These are phyloP conservation scores for Colistium nudipinnis DNA, from an alignment of 2,113 vertebrate species.

Conservation along the genomic window DNA sequence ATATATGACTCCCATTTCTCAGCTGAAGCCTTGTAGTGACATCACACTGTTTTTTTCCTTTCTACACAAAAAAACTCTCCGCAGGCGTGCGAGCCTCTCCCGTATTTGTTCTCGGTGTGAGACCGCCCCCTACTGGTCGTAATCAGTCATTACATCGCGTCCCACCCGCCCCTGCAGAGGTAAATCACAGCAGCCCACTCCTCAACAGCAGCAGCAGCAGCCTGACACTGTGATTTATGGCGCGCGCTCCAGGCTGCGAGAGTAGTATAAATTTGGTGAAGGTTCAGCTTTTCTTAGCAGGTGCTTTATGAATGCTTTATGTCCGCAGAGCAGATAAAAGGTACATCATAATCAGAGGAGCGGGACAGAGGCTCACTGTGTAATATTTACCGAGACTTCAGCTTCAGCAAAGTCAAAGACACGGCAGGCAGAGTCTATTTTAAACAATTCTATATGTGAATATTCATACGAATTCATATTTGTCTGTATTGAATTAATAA, in stretches of 20 bases:
- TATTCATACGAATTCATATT: too few relatives aligned
- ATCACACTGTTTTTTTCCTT: background rate
- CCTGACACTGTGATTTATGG: constrained; percentile 30
- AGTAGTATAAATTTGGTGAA: constrained; percentile 24
- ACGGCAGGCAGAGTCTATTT: background rate
- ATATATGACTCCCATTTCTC: background rate
- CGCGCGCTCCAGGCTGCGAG: background rate
- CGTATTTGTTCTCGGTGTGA: constrained; percentile 20
- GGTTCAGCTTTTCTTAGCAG: constrained; percentile 9
- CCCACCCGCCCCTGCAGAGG: background rate
- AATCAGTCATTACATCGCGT: constrained; percentile 6
- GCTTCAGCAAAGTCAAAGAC: too few relatives aligned
- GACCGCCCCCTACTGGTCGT: constrained; percentile 46
- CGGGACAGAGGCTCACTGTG: background rate
- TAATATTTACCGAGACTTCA: background rate
- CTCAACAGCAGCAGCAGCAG: constrained; percentile 1
- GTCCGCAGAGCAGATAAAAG: background rate
- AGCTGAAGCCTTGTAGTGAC: background rate
- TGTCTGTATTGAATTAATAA: too few relatives aligned
- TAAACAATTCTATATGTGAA: too few relatives aligned
- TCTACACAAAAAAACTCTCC: background rate
- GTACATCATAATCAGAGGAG: background rate
- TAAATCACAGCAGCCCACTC: background rate
- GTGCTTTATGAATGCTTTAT: background rate
- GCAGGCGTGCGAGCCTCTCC: background rate